A percentile compares a stretch with the other conserved stretches of the same genome.
Evolutionary conservation across 2,797 vertebrate species (phyloP).

Genomic region (Karalla daura): DNA sequence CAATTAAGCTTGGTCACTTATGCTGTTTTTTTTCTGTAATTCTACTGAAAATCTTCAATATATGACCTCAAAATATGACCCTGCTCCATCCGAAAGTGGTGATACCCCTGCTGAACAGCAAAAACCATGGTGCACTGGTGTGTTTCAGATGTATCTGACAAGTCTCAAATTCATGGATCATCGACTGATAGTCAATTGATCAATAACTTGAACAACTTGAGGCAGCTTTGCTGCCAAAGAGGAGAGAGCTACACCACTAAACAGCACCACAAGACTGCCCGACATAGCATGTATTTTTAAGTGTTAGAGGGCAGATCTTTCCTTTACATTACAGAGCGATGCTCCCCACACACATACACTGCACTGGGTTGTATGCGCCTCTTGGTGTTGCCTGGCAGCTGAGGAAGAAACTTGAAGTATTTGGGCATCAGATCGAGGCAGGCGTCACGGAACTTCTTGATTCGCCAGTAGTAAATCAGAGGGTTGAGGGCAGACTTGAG

Average conservation of each 20-base stretch:
- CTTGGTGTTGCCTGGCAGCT: constrained; percentile 91
- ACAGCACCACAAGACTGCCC: constrained; percentile 7
- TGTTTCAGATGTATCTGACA: neutral
- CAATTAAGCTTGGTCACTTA: neutral
- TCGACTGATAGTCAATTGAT: too few relatives aligned
- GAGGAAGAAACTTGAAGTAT: constrained; percentile 95
- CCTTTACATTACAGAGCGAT: constrained; percentile 90
- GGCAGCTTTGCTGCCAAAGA: too few relatives aligned
- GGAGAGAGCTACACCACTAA: constrained; percentile 21
- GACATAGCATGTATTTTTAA: constrained; percentile 7
- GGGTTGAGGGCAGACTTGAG: constrained; percentile 99
- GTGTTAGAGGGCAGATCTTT: neutral
- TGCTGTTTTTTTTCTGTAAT: neutral
- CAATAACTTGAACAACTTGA: too few relatives aligned
- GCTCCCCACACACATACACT: constrained; percentile 95
- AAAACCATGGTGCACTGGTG: neutral
- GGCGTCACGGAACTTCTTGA: constrained; percentile 98
- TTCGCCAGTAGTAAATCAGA: constrained; percentile 99
- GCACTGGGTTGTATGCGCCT: constrained; percentile 94
- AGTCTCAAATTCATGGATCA: neutral
- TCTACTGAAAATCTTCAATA: too few relatives aligned
- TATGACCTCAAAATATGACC: neutral
- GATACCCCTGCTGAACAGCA: neutral
- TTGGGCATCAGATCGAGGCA: constrained; percentile 97
- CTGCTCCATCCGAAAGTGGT: neutral